Conservation (phyloP, 2,797 vertebrate species). For the Champsocephalus esox region DNA sequence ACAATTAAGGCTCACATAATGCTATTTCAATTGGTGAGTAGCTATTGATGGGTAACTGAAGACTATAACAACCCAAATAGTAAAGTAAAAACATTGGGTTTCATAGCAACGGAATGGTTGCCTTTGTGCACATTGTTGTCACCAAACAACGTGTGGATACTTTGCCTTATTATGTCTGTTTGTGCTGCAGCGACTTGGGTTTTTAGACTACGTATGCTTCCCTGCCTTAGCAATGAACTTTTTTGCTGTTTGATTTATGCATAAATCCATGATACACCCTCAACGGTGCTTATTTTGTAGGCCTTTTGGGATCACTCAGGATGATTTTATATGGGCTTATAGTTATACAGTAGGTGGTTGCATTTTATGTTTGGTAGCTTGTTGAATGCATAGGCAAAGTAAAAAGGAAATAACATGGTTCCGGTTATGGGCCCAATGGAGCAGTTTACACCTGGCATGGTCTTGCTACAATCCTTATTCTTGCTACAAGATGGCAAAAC, state of each 20-base stretch:
- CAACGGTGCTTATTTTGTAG: not conserved
- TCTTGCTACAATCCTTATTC: not conserved
- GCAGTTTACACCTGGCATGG: not conserved
- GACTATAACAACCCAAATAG: not conserved
- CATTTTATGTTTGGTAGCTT: not conserved
- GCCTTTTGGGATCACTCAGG: not conserved
- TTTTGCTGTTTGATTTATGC: not conserved
- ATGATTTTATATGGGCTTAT: not conserved
- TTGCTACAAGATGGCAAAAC: slow-evolving; percentile 1
- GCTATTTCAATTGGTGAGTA: not conserved
- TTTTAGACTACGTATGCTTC: not conserved
- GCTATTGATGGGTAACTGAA: not conserved
- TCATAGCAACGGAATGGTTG: not conserved
- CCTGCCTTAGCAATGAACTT: not conserved
- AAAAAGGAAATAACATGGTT: not conserved
- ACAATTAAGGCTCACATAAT: not conserved
- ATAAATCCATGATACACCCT: not conserved
- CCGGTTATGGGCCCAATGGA: not conserved
- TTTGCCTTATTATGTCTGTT: not conserved
- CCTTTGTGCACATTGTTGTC: not conserved
- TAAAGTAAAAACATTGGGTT: not conserved
- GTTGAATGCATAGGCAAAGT: not conserved
- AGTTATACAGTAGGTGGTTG: not conserved
- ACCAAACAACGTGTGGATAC: not conserved
- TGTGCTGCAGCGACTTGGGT: not conserved